A percentile compares a stretch with the other conserved stretches of the same genome.
These are phyloP conservation scores for Anastatus disparis DNA, from an alignment of 1,140 invertebrate species.

Conservation along the genomic window DNA sequence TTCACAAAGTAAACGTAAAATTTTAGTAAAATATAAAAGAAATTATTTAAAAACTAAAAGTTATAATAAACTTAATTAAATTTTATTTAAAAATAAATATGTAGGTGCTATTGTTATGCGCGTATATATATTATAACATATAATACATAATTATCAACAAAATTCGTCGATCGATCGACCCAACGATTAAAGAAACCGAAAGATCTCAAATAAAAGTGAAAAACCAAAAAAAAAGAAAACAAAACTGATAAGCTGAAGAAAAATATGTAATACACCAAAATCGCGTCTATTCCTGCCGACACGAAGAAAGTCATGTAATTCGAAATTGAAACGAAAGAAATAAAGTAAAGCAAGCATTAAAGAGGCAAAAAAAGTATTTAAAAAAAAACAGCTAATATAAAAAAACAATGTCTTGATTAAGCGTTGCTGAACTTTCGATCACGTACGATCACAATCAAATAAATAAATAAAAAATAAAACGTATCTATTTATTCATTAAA, in stretches of 20 bases:
- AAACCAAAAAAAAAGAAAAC: neutral
- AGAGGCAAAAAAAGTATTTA: too few species aligned
- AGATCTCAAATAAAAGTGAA: neutral
- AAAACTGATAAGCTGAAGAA: neutral
- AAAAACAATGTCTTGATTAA: neutral
- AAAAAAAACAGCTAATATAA: too few species aligned
- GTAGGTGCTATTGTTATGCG: neutral
- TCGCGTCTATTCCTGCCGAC: slow-evolving; percentile 31
- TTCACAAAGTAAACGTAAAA: too few species aligned
- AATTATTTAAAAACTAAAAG: too few species aligned
- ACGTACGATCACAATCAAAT: too few species aligned
- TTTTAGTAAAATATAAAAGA: too few species aligned
- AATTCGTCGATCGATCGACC: slow-evolving; percentile 24
- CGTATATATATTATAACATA: neutral
- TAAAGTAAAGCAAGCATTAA: too few species aligned
- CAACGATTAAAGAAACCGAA: neutral
- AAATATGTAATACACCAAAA: slow-evolving; percentile 18
- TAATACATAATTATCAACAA: neutral
- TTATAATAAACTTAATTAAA: too few species aligned
- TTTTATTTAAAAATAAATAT: too few species aligned
- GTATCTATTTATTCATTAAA: too few species aligned
- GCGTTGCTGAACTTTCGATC: slow-evolving; percentile 21
- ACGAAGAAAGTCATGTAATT: slow-evolving; percentile 24
- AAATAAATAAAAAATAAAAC: too few species aligned
- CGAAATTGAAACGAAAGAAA: neutral